Conservation (phyloP, 2,113 vertebrate species). For the Suricata suricatta region DNA sequence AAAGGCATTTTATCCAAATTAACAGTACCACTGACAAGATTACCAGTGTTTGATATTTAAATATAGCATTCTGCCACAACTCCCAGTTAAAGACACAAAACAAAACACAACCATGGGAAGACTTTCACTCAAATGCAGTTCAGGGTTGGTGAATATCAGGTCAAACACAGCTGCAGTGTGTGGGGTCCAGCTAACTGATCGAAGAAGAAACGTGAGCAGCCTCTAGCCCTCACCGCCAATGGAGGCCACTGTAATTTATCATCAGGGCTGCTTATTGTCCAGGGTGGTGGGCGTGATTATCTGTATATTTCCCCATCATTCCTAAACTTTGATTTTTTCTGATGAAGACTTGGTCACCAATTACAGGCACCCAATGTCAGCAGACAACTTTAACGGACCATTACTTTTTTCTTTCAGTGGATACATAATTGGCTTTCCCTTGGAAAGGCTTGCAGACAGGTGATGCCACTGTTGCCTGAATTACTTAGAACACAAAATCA, state of each 20-base stretch:
- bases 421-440: neutral
- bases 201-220: neutral
- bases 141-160: neutral
- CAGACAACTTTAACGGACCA: neutral
- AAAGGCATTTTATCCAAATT: conserved; percentile 49
- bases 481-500: neutral
- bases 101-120: neutral
- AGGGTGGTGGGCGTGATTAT: neutral
- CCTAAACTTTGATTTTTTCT: neutral
- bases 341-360: neutral
- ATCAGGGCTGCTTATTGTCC: neutral
- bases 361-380: neutral
- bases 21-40: neutral
- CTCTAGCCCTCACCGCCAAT: too few relatives aligned
- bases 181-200: neutral
- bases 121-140: neutral
- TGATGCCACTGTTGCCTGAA: neutral
- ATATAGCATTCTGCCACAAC: neutral
- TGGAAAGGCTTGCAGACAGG: neutral
- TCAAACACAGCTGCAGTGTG: neutral
- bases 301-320: neutral
- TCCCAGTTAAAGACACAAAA: neutral
- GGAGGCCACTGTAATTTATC: neutral
- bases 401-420: neutral
- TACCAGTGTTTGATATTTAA: conserved; percentile 42